These are phyloP conservation scores for Drosophila nr. medialis DNA, from an alignment of 2,888 invertebrate species.

Conservation along the genomic window DNA sequence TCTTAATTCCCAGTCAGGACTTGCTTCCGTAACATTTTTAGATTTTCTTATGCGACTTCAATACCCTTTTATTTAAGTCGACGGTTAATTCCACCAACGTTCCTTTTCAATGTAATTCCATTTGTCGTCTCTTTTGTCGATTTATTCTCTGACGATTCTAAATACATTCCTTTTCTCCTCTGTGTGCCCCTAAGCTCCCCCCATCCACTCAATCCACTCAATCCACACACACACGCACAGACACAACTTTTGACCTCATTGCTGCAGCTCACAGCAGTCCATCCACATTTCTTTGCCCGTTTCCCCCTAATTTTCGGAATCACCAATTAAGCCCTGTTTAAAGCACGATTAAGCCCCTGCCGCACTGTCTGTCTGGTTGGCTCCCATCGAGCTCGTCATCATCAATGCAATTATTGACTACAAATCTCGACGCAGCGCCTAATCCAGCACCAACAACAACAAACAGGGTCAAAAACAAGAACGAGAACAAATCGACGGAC, in stretches of 20 bases:
- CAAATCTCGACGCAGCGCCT: constrained; percentile 69
- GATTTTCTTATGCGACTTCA: constrained; percentile 4
- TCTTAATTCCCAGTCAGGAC: neutral
- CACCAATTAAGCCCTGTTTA: constrained; percentile 77
- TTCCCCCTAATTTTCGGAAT: constrained; percentile 50
- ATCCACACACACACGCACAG: neutral
- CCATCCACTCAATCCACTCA: neutral
- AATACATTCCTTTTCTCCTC: too few relatives aligned
- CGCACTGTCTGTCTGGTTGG: neutral
- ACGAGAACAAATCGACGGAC: constrained; percentile 43
- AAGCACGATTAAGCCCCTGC: constrained; percentile 70
- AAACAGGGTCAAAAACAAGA: constrained; percentile 18
- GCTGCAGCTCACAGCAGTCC: neutral
- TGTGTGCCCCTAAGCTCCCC: too few relatives aligned
- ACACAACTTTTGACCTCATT: constrained; percentile 36
- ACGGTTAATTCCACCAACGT: constrained; percentile 4
- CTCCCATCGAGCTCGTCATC: constrained; percentile 53
- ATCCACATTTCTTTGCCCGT: neutral
- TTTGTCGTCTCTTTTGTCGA: neutral
- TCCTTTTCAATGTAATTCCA: constrained; percentile 7
- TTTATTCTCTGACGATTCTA: constrained; percentile 1
- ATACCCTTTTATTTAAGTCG: constrained; percentile 21
- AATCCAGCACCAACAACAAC: constrained; percentile 42
- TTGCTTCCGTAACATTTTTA: neutral
- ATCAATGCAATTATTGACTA: constrained; percentile 78